Percentiles rank a stretch among this genome's conserved stretches.
Evolutionary conservation across 2,797 vertebrate genomes (phyloP).

Genomic region (Hirundo rustica): DNA sequence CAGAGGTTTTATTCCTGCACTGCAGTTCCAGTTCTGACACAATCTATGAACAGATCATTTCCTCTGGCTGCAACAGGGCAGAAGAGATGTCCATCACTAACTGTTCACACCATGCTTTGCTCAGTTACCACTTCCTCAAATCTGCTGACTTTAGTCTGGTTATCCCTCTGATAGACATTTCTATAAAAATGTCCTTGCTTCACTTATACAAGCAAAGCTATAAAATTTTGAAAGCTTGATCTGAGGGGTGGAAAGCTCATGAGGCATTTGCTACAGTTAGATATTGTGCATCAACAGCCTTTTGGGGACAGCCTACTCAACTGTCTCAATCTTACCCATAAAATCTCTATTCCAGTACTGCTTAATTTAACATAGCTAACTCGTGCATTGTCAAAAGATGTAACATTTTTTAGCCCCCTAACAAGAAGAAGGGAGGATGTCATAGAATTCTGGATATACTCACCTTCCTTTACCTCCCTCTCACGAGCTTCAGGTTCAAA

Average conservation of each 20-base stretch:
- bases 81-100: background rate
- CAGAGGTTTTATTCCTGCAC: background rate
- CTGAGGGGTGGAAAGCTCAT: background rate
- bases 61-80: background rate
- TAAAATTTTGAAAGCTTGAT: background rate
- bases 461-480: background rate
- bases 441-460: background rate
- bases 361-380: background rate
- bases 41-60: background rate
- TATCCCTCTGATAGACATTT: background rate
- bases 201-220: background rate
- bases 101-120: background rate
- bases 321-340: background rate
- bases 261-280: background rate
- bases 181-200: background rate
- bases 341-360: background rate
- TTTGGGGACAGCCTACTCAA: background rate
- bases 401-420: background rate
- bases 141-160: background rate
- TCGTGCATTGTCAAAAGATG: rapidly evolving
- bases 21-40: background rate
- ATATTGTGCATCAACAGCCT: background rate
- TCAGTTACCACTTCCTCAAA: conserved; percentile 44
- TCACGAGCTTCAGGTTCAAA: background rate
- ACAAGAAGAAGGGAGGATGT: background rate